These are phyloP conservation scores for Geophilus truncorum DNA, from an alignment of 2,888 invertebrate genomes.

Conservation along the genomic window DNA sequence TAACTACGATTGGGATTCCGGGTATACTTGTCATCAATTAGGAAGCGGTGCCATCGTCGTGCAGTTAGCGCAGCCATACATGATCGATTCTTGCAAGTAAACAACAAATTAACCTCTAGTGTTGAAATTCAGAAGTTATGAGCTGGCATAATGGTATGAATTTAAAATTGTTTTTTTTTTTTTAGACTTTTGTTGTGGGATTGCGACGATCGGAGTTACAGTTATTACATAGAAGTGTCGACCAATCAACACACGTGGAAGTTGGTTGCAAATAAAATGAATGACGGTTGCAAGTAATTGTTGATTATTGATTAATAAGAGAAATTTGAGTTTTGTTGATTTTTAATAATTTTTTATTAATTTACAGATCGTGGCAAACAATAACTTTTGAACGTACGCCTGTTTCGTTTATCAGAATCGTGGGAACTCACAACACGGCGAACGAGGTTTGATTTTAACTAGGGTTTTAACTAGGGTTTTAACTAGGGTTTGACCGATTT, in stretches of 20 bases:
- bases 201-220: slow-evolving; percentile 89
- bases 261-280: slow-evolving; percentile 78
- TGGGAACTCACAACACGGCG: slow-evolving; percentile 94
- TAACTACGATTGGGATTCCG: slow-evolving; percentile 97
- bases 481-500: too few species aligned
- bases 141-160: not conserved
- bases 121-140: too few species aligned
- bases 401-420: slow-evolving; percentile 87
- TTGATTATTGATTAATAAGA: too few species aligned
- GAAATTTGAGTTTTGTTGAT: not conserved
- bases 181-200: slow-evolving; percentile 91
- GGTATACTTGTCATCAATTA: slow-evolving; percentile 95
- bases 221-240: slow-evolving; percentile 92
- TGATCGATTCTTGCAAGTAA: slow-evolving; percentile 73
- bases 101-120: too few species aligned
- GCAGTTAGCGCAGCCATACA: slow-evolving; percentile 92
- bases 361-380: slow-evolving; percentile 81
- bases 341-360: not conserved
- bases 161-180: too few species aligned
- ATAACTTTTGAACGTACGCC: slow-evolving; percentile 76
- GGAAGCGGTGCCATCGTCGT: slow-evolving; percentile 92
- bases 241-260: slow-evolving; percentile 90
- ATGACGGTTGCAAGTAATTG: slow-evolving; percentile 63
- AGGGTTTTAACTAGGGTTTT: too few species aligned
- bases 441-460: slow-evolving; percentile 67